Conservation (phyloP, 2,888 invertebrate species). For the Actias luna region DNA sequence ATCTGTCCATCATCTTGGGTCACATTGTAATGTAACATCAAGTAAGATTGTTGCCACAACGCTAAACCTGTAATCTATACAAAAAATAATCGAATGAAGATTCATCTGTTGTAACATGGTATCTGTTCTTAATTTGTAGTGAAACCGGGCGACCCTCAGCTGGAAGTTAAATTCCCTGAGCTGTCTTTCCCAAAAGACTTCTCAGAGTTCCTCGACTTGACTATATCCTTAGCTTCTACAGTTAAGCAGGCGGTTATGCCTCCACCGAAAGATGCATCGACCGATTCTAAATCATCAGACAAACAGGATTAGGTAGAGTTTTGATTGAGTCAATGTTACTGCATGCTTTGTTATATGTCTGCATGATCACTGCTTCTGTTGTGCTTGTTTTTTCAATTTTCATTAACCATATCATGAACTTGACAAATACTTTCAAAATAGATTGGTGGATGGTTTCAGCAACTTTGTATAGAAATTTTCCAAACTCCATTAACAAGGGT, state of each 20-base stretch:
- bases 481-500: no score
- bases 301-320: constrained; percentile 69
- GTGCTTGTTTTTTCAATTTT: constrained; percentile 21
- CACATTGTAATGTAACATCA: no score
- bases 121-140: constrained; percentile 61
- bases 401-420: no score
- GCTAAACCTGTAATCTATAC: no score
- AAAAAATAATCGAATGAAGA: no score
- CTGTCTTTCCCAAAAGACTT: constrained; percentile 83
- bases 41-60: no score
- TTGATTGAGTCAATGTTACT: constrained; percentile 21
- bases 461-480: no score
- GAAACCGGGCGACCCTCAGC: constrained; percentile 85
- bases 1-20: no score
- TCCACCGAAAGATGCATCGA: constrained; percentile 59
- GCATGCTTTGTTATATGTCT: constrained; percentile 27
- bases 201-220: constrained; percentile 78
- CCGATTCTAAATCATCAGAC: constrained; percentile 50
- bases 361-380: constrained; percentile 22
- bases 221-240: constrained; percentile 63
- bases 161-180: constrained; percentile 82
- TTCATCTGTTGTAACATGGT: neutral
- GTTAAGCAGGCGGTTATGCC: constrained; percentile 74
- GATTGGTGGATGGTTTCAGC: no score
- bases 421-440: no score